A percentile compares a stretch with the other conserved stretches of the same genome.
phyloP scores from a whole-genome alignment of 1,140 invertebrate genomes.

The Hypsibius dujardini region DNA sequence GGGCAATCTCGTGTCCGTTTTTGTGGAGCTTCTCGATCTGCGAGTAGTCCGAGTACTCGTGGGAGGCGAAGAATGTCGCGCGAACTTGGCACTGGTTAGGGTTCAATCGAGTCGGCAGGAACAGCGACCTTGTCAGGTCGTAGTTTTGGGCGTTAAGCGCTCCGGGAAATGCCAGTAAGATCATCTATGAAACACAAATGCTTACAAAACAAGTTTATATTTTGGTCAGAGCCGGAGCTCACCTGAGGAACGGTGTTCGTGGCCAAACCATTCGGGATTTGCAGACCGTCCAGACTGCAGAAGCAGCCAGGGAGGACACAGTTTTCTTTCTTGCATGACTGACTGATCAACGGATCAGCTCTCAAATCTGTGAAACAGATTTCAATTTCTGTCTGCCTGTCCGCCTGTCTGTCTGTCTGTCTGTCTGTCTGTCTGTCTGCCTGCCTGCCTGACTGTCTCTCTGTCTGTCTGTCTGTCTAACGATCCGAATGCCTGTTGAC shows the following conservation, averaged over 20 bases:
- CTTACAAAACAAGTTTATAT: no score
- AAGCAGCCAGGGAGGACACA: slow-evolving; percentile 77
- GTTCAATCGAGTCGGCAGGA: slow-evolving; percentile 46
- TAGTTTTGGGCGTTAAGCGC: slow-evolving; percentile 72
- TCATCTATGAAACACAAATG: slow-evolving; percentile 49
- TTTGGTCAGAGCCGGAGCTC: not conserved
- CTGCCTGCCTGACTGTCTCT: no score
- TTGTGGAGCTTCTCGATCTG: slow-evolving; percentile 44
- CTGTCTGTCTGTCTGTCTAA: no score
- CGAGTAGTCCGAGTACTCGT: slow-evolving; percentile 84
- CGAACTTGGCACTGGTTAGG: slow-evolving; percentile 72
- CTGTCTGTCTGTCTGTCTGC: no score
- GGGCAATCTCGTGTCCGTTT: slow-evolving; percentile 74
- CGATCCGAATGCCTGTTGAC: not conserved
- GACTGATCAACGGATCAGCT: slow-evolving; percentile 59
- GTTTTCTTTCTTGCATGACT: slow-evolving; percentile 67
- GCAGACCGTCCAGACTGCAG: slow-evolving; percentile 73
- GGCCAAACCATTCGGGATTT: slow-evolving; percentile 36
- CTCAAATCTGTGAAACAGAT: slow-evolving; percentile 28
- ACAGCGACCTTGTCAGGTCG: slow-evolving; percentile 71
- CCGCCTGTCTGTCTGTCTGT: no score
- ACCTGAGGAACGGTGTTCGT: slow-evolving; percentile 25
- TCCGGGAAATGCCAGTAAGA: slow-evolving; percentile 31
- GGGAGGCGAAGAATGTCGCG: slow-evolving; percentile 82
- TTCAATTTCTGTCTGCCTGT: not conserved